Conservation (phyloP, 2,113 vertebrate species). For the Plectropomus leopardus region DNA sequence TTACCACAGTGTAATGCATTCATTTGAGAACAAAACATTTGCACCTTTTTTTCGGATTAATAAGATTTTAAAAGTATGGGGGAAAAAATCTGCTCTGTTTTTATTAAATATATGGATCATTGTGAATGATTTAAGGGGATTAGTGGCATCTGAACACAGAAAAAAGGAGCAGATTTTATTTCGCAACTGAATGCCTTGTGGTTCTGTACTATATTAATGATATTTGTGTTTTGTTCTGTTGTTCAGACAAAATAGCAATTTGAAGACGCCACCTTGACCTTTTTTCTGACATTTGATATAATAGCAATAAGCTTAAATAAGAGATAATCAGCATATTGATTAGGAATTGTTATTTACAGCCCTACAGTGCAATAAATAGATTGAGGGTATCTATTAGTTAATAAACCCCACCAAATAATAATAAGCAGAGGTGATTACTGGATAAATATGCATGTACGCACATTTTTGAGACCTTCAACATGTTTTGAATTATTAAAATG, state of each 20-base stretch:
- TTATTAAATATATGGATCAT: too few species aligned
- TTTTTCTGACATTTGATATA: neutral
- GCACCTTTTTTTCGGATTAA: too few species aligned
- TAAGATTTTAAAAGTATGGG: too few species aligned
- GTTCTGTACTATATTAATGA: too few species aligned
- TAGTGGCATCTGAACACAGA: too few species aligned
- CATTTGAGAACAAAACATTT: too few species aligned
- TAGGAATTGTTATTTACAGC: neutral
- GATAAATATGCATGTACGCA: neutral
- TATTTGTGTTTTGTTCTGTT: neutral
- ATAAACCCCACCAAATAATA: neutral
- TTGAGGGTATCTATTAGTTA: neutral
- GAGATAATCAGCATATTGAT: neutral
- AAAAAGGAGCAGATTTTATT: too few species aligned
- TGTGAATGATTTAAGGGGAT: too few species aligned
- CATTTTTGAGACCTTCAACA: neutral
- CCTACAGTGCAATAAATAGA: neutral
- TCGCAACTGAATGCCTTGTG: too few species aligned
- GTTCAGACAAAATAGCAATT: neutral
- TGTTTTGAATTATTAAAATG: neutral
- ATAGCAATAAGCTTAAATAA: neutral
- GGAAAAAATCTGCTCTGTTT: too few species aligned
- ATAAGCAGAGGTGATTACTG: neutral
- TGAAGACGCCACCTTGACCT: neutral
- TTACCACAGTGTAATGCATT: too few species aligned